phyloP scores from a whole-genome alignment of 1,140 invertebrate genomes.

The Ceratitis capitata region DNA sequence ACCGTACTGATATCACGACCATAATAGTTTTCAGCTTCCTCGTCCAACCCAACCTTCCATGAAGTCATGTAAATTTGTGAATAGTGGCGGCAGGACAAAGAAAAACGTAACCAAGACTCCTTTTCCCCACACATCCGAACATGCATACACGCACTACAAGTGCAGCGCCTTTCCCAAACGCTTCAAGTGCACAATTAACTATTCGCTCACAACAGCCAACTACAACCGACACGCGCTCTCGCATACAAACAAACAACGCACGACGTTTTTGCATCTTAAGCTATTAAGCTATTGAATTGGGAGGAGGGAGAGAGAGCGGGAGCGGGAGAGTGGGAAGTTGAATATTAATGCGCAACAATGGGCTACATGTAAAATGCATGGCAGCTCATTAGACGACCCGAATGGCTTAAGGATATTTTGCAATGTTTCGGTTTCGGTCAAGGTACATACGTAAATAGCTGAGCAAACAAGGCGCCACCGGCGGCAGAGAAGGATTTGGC shows the following conservation, averaged over 20 bases:
- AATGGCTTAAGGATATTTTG: conserved; percentile 39
- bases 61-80: too few relatives aligned
- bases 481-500: background rate
- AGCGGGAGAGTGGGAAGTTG: too few relatives aligned
- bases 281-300: background rate
- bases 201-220: background rate
- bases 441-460: background rate
- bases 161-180: background rate
- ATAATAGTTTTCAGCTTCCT: too few relatives aligned
- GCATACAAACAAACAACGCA: too few relatives aligned
- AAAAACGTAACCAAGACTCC: too few relatives aligned
- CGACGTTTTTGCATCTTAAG: background rate
- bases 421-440: conserved; percentile 19
- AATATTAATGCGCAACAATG: conserved; percentile 35
- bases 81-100: too few relatives aligned
- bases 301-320: background rate
- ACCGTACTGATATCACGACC: too few relatives aligned
- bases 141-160: too few relatives aligned
- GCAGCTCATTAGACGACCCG: conserved; percentile 37
- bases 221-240: too few relatives aligned
- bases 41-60: too few relatives aligned
- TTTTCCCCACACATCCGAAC: too few relatives aligned
- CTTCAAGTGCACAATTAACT: conserved; percentile 11
- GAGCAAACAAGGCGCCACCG: background rate
- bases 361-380: conserved; percentile 39